Base-by-base conservation (phyloP, 1,140 invertebrate genomes). In the Pectinophora gossypiella region DNA sequence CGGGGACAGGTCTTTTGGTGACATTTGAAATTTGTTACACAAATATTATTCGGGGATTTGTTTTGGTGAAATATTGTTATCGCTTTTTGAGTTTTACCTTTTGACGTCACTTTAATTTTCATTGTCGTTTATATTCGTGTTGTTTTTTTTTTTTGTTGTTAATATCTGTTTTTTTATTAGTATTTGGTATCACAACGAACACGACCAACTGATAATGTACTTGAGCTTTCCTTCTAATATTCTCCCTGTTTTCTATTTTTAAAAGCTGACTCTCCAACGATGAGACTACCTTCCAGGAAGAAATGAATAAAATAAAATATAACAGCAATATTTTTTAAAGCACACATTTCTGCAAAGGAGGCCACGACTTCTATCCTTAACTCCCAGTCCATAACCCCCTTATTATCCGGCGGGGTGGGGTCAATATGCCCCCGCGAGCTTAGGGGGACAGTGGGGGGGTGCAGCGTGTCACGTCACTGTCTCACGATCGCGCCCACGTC, bases 401-500 rank as follows among this genome's bases (percentile, higher is more conserved):
- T 75, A 76, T 78, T 73, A 73, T 64, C 76, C 66, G 46, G 15
- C 35, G 53, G 52, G 63, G 68, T 54, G 68, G 70, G 68, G 68
- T 71, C 61, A 68, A 59, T 58, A 54, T 59, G 59, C 55, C 51
- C 61, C 55, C 57, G 51, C 55, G n/a, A n/a, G n/a, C n/a, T n/a
- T n/a, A 16, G 48, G 21, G 48, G 54, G 49, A 21, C 51, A 54
- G 48, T 46, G 56, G 38, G 46, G 52, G n/a, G n/a, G 54, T 50
- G 48, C 65, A 62, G 58, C 48, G 63, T 66, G 81, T 82, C 81
- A 82, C 77, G 77, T 85, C 81, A 85, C 73, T 82, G 76, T 81
- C 81, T 69, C 72, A 55, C 64, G 63, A 67, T 73, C 76, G 74
- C 72, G 76, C 65, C 76, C 72, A 75, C 69, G 61, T 61, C n/a